Conservation (phyloP, 1,140 invertebrate species). For the Psilanteris sp. region DNA sequence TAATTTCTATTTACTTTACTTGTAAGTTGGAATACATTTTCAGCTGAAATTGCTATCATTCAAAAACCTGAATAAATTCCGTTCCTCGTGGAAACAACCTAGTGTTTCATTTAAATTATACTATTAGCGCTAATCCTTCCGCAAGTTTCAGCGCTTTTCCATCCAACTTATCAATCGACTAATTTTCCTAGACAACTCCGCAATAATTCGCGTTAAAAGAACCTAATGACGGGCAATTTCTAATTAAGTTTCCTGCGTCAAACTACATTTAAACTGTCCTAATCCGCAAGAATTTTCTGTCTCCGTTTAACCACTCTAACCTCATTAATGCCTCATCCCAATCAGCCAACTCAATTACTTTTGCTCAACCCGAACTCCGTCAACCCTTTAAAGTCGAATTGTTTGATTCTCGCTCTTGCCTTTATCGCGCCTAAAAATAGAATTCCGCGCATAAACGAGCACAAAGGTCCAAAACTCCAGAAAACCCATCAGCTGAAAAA, state of each 20-base stretch:
- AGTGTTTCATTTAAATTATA: too few relatives aligned
- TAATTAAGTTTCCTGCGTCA: neutral
- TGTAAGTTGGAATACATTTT: too few relatives aligned
- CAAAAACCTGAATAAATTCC: too few relatives aligned
- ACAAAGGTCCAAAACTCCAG: conserved; percentile 36
- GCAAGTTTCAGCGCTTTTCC: too few relatives aligned
- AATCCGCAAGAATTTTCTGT: neutral
- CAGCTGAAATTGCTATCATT: too few relatives aligned
- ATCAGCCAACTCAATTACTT: conserved; percentile 35
- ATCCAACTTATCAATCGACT: too few relatives aligned
- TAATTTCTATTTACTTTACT: too few relatives aligned
- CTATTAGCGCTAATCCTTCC: too few relatives aligned
- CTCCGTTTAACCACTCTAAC: conserved; percentile 28
- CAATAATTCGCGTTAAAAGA: too few relatives aligned
- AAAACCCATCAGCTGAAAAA: conserved; percentile 57
- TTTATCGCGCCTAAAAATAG: conserved; percentile 25
- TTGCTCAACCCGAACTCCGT: conserved; percentile 1
- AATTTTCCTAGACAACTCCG: too few relatives aligned
- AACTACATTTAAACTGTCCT: conserved; percentile 2
- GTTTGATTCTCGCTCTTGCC: neutral
- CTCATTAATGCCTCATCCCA: conserved; percentile 41
- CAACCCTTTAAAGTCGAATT: conserved; percentile 18
- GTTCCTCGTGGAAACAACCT: too few relatives aligned
- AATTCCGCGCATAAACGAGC: conserved; percentile 46
- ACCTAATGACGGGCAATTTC: too few relatives aligned